phyloP scores from a whole-genome alignment of 2,888 invertebrate species.

The Dolichopus griseipennis region DNA sequence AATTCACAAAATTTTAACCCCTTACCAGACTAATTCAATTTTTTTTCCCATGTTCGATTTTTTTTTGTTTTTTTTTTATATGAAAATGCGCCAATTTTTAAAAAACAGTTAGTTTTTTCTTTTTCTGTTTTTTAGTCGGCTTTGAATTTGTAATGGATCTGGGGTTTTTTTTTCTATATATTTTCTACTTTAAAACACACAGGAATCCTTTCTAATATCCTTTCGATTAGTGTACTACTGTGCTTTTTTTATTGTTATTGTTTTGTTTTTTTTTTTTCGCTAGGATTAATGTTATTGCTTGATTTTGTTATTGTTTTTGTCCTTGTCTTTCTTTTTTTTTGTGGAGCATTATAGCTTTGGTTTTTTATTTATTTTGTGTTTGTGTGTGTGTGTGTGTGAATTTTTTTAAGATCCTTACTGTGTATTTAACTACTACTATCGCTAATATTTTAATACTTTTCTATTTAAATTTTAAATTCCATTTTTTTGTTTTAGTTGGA shows the following conservation, averaged over 20 bases:
- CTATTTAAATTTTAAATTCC: no score
- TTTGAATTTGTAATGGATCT: constrained; percentile 1
- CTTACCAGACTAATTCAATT: constrained; percentile 4
- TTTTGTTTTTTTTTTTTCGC: neutral
- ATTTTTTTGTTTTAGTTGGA: no score
- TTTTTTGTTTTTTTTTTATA: neutral
- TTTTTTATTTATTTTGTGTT: no score
- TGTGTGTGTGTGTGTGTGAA: no score
- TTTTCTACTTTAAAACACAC: neutral
- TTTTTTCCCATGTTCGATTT: neutral
- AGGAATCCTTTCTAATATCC: neutral
- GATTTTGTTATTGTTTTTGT: neutral
- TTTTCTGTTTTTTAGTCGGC: neutral
- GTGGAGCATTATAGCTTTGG: no score
- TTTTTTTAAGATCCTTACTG: no score
- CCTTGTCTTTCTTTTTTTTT: neutral
- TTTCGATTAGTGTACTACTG: neutral
- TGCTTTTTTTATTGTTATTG: neutral
- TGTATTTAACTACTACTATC: no score
- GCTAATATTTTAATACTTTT: no score
- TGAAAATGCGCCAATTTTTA: neutral
- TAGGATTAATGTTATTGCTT: neutral
- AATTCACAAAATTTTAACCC: constrained; percentile 5
- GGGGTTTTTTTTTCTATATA: neutral
- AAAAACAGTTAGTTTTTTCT: neutral